phyloP scores from a whole-genome alignment of 2,113 vertebrate species.

The Oceanodroma tethys region DNA sequence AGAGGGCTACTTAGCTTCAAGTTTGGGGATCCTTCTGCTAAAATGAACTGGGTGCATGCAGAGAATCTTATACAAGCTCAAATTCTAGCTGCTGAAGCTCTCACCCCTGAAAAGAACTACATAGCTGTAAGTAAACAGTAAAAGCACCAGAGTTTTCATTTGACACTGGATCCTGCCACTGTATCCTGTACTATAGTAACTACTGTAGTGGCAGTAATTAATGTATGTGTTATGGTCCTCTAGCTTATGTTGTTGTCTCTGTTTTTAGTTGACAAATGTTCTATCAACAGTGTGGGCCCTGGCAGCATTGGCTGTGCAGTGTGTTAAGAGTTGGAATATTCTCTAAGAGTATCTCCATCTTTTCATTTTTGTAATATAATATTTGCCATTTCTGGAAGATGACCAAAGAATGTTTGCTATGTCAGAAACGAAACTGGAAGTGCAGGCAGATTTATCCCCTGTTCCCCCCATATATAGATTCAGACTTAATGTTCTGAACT shows the following conservation, averaged over 20 bases:
- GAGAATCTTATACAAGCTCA: conserved; percentile 89
- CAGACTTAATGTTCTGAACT: background rate
- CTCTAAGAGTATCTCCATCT: background rate
- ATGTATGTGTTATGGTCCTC: background rate
- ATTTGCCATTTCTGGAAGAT: background rate
- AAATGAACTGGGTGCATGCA: conserved; percentile 94
- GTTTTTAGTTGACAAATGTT: background rate
- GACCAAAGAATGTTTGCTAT: background rate
- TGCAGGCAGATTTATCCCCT: background rate
- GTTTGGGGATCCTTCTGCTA: conserved; percentile 77
- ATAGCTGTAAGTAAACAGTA: conserved; percentile 82
- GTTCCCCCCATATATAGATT: background rate
- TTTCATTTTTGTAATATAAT: background rate
- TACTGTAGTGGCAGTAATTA: background rate
- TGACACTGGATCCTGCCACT: background rate
- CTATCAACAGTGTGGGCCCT: background rate
- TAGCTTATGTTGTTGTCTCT: background rate
- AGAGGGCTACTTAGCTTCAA: conserved; percentile 83
- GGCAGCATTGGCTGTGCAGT: background rate
- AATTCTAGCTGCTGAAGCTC: conserved; percentile 82
- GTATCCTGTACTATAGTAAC: background rate
- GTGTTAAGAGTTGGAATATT: background rate
- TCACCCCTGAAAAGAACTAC: conserved; percentile 75
- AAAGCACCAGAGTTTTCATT: background rate
- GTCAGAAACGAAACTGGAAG: background rate